Conservation (phyloP, 2,797 vertebrate genomes). For the Amazona ochrocephala region DNA sequence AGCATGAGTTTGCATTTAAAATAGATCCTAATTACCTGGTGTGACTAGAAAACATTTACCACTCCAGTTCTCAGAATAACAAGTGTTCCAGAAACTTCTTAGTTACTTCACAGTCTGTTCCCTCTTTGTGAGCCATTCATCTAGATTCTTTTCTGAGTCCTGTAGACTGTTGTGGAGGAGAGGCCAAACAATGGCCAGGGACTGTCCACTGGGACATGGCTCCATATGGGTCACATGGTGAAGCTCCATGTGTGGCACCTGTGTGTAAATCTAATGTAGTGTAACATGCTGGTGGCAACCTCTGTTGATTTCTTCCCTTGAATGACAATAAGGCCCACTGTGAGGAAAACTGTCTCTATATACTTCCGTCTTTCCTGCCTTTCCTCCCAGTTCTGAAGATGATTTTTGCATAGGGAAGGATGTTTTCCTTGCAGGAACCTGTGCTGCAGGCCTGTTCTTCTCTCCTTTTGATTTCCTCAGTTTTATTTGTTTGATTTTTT, state of each 20-base stretch:
- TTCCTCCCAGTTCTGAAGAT: neutral
- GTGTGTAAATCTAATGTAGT: neutral
- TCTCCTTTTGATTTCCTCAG: neutral
- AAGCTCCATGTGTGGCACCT: neutral
- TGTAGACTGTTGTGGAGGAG: neutral
- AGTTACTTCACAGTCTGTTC: neutral
- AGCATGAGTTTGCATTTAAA: neutral
- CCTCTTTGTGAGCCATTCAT: neutral
- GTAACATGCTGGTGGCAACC: neutral
- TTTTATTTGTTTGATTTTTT: neutral
- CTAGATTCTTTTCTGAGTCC: neutral
- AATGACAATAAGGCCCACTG: neutral
- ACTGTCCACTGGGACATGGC: neutral
- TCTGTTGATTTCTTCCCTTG: neutral
- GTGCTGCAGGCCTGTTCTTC: neutral
- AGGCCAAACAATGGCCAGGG: no score
- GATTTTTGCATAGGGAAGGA: neutral
- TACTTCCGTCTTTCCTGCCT: neutral
- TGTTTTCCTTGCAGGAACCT: neutral
- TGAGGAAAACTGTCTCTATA: neutral
- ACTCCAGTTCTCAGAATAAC: neutral
- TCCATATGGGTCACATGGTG: fast-evolving
- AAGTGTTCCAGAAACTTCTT: neutral
- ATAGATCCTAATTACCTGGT: neutral
- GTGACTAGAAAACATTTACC: neutral